Conservation (phyloP, 2,113 vertebrate genomes). For the Gadus chalcogrammus region DNA sequence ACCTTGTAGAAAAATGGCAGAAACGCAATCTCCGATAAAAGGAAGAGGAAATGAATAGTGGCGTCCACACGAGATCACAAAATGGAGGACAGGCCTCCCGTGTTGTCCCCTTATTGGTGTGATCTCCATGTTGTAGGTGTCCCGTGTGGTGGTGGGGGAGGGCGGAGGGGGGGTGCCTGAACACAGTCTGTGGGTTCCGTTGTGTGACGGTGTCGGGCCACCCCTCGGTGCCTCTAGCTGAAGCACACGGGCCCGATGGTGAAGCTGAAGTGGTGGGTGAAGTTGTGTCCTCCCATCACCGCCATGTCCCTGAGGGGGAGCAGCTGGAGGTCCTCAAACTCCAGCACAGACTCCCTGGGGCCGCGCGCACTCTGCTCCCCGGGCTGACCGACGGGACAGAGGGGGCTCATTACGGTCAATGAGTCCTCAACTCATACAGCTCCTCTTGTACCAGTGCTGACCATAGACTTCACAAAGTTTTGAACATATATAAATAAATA, state of each 20-base stretch:
- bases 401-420: not conserved
- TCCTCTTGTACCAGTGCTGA: not conserved
- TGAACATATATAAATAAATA: too few relatives aligned
- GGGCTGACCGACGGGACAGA: constrained; percentile 50
- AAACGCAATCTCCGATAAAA: not conserved
- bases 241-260: constrained; percentile 84
- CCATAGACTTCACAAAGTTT: too few relatives aligned
- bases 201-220: not conserved
- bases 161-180: not conserved
- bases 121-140: too few relatives aligned
- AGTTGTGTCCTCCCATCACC: constrained; percentile 64
- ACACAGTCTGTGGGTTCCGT: too few relatives aligned
- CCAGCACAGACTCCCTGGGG: constrained; percentile 74
- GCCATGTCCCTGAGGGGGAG: constrained; percentile 84
- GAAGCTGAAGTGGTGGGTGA: constrained; percentile 76
- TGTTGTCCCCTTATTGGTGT: too few relatives aligned
- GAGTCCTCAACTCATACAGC: not conserved
- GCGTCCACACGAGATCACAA: too few relatives aligned
- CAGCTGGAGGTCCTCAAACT: constrained; percentile 80
- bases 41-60: too few relatives aligned
- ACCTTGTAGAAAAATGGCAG: constrained; percentile 13
- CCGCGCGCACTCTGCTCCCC: constrained; percentile 60
- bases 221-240: constrained; percentile 66
- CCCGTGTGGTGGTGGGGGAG: not conserved
- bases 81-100: too few relatives aligned